Evolutionary conservation across 2,888 invertebrate genomes (phyloP), one percentile per base, ranked within the genome.

Genomic region (Monoplex corrugatus): DNA sequence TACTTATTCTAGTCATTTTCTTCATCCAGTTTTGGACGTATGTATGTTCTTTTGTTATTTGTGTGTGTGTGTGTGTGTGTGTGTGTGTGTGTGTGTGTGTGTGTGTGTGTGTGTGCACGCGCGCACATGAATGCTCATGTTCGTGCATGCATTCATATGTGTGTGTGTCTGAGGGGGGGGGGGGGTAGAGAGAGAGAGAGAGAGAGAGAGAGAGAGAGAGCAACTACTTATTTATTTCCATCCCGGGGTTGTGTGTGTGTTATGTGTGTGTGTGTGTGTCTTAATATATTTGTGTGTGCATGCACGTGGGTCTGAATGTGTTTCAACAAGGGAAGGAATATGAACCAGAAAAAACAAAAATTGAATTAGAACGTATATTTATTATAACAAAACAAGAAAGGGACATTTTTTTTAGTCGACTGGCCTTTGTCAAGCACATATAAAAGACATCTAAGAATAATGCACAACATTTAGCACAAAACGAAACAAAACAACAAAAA

Each of bases 31-130:
- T 57, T 57, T 57, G 16, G 16, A 44, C 10, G 44, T 50, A 44
- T 84, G 28, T 50, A n/a, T 85, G 63, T 35, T 44, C 5, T n/a
- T 85, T 35, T 50, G 45, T 84, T 35, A 50, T 8, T 50, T 50
- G 85, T 85, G 63, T 57, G 63, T 57, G 68, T 63, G 86, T 86
- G 86, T 57, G 57, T 85, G 85, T 85, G 63, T 40, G 72, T 86
- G 85, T 57, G 50, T 85, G 13, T 85, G 85, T 57, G n/a, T 19
- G 32, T 72, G 72, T 72, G 80, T 38, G 80, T 40, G 80, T 38
- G 72, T 72, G 72, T 72, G 72, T 72, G 72, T 72, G 72, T 72
- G 72, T 72, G 72, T 72, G 72, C 28, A n/a, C 28, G 72, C 28
- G 72, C 28, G 72, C 28, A n/a, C 28, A n/a, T 72, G 72, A 19